Evolutionary conservation across 1,140 invertebrate genomes (phyloP).

Genomic region (Berghia stephanieae): DNA sequence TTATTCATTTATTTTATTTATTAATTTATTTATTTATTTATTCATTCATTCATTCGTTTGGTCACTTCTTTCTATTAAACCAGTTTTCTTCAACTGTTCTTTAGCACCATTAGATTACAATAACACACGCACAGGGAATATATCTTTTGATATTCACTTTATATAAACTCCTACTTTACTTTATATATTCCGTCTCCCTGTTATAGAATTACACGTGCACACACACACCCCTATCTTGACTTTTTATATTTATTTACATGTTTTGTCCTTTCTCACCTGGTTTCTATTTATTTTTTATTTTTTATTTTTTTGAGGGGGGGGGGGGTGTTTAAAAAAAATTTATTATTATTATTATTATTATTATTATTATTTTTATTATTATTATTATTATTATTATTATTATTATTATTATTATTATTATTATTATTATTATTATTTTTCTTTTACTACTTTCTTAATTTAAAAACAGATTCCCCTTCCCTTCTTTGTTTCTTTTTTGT

Average conservation of each 20-base stretch:
- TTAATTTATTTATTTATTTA: background rate
- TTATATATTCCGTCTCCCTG: background rate
- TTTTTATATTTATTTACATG: conserved; percentile 19
- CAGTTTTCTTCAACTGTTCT: background rate
- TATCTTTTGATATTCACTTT: no score
- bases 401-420: background rate
- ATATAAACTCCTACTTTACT: no score
- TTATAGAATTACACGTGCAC: conserved; percentile 41
- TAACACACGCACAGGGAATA: background rate
- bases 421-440: no score
- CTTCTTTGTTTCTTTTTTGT: background rate
- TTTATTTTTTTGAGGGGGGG: no score
- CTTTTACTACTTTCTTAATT: no score
- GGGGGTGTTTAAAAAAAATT: no score
- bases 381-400: background rate
- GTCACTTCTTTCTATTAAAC: background rate
- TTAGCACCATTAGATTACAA: background rate
- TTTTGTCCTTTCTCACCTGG: background rate
- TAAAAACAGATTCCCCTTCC: background rate
- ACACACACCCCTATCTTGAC: conserved; percentile 41
- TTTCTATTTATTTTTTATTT: background rate
- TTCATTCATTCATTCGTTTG: no score
- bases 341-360: conserved; percentile 8
- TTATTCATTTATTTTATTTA: background rate
- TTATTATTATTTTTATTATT: background rate